phyloP scores from a whole-genome alignment of 1,140 invertebrate genomes.

The Andricus grossulariae region DNA sequence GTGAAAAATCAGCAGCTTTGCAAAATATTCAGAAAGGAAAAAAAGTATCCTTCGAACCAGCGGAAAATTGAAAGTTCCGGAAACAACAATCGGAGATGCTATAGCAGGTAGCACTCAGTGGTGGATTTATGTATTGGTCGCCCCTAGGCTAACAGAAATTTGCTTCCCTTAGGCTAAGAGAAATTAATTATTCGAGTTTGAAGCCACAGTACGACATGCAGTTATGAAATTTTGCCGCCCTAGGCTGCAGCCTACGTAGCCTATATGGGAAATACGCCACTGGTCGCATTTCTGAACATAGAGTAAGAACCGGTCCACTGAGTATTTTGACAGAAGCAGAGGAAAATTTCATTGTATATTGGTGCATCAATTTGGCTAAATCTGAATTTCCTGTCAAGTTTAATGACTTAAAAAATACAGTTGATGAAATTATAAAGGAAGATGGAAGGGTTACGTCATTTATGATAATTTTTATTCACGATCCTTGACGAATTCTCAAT shows the following conservation, averaged over 20 bases:
- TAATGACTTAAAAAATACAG: constrained; percentile 40
- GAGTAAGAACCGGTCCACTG: constrained; percentile 41
- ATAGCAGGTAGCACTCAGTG: constrained; percentile 45
- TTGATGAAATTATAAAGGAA: constrained; percentile 31
- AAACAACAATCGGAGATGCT: constrained; percentile 36
- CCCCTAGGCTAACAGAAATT: too few relatives aligned
- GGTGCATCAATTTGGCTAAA: constrained; percentile 43
- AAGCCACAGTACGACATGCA: too few relatives aligned
- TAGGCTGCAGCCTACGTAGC: too few relatives aligned
- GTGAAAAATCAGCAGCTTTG: too few relatives aligned
- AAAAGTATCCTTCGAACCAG: too few relatives aligned
- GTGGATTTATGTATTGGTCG: too few relatives aligned
- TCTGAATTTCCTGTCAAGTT: constrained; percentile 49
- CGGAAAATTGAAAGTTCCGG: too few relatives aligned
- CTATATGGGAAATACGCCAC: too few relatives aligned
- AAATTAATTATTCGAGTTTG: too few relatives aligned
- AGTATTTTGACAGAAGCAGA: constrained; percentile 42
- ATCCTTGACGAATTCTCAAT: constrained; percentile 62
- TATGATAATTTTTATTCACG: constrained; percentile 50
- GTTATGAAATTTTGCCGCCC: too few relatives aligned
- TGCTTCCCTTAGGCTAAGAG: too few relatives aligned
- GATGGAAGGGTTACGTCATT: constrained; percentile 43
- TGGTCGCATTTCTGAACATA: constrained; percentile 37
- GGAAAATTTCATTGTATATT: constrained; percentile 42
- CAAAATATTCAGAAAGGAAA: too few relatives aligned